Evolutionary conservation across 2,888 invertebrate species (phyloP), one percentile per base, ranked within the genome.

Genomic region (Trypoxylon attenuatum): DNA sequence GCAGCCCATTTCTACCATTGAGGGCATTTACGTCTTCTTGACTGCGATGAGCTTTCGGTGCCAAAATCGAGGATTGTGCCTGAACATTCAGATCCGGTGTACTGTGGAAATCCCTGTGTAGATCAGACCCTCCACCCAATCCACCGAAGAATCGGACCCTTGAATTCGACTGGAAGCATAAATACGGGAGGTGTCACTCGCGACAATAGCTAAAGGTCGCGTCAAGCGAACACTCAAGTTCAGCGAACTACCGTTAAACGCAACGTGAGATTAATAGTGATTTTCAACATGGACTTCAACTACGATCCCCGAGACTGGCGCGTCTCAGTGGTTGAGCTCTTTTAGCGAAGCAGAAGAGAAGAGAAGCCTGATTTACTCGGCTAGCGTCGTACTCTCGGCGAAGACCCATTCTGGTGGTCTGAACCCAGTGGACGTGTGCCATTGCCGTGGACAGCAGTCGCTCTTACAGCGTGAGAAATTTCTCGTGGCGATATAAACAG

Each of bases 91-190:
- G 87, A 87, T 96, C 96, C 0, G 97, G 96, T n/a, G 96, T 96
- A 65, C 96, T 96, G 82, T 94, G 94, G 89, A 96, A 97, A 76
- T 93, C 93, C 60, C 96, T 91, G 72, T 95, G 94, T 43, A 96
- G 89, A 73, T 91, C 89, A 23, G 84, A 86, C 39, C 88, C 87
- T 29, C 87, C 87, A 39, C 87, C 86, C 10, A 87, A 77, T 25
- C 87, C 87, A 51, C 88, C 88, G 63, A 89, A 87, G 84, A 91
- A 90, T 33, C 89, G 83, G 65, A 87, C 81, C 82, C 88, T 86
- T 71, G 89, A 88, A 86, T 88, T 90, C 53, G 88, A 78, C 91
- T 91, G 85, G 13, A 69, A 72, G 6, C 1, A 39, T 18, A 33
- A 39, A 42, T 3, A 15, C 16, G n/a, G n/a, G 13, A 33, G 33